A percentile compares a stretch with the other conserved stretches of the same genome.
Evolutionary conservation across 2,113 vertebrate species (phyloP).

Genomic region (Ceuthmochares aereus): DNA sequence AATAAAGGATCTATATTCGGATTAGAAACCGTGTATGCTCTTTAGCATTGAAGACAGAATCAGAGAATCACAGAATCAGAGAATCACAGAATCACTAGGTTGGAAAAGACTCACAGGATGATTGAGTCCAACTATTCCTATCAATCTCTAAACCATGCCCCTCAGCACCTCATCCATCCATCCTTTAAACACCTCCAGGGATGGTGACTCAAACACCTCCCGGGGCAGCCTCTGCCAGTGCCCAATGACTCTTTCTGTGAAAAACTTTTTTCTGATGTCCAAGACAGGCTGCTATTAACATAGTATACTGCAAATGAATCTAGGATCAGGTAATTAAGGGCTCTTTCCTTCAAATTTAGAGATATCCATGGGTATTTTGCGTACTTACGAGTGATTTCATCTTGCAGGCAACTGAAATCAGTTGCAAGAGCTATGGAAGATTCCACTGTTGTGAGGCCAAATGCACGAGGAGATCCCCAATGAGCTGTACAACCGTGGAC

Average conservation of each 20-base stretch:
- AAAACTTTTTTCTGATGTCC: too few relatives aligned
- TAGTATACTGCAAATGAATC: neutral
- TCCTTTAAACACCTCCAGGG: too few relatives aligned
- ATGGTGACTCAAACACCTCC: too few relatives aligned
- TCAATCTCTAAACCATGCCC: too few relatives aligned
- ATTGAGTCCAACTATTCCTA: too few relatives aligned
- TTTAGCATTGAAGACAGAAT: neutral
- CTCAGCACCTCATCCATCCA: too few relatives aligned
- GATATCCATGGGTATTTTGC: neutral
- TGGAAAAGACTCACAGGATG: too few relatives aligned
- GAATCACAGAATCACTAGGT: too few relatives aligned
- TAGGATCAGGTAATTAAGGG: neutral
- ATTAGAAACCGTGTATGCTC: neutral
- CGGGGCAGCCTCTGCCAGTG: too few relatives aligned
- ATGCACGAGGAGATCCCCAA: accelerated
- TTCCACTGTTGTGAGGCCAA: neutral
- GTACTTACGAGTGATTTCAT: neutral
- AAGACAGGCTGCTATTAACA: neutral
- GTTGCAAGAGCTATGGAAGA: neutral
- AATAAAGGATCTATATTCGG: neutral
- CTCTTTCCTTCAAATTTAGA: neutral
- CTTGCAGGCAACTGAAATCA: neutral
- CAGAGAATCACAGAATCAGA: too few relatives aligned
- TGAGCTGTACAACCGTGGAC: neutral
- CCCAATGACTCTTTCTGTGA: too few relatives aligned